Percentiles rank a stretch among this genome's conserved stretches.
phyloP scores from a whole-genome alignment of 2,888 invertebrate genomes.

The Papilio demoleus region DNA sequence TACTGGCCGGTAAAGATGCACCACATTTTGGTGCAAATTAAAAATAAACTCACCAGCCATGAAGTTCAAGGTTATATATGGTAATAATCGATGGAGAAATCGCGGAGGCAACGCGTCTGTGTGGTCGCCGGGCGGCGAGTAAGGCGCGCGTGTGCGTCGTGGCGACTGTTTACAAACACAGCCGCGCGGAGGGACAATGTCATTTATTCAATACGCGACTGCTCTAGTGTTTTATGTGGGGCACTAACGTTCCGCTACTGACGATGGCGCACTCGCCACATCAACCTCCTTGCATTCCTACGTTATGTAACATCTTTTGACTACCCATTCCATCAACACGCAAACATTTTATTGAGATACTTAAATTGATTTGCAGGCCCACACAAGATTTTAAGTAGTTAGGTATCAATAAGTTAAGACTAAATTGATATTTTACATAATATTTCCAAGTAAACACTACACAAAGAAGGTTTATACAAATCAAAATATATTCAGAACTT shows the following conservation, averaged over 20 bases:
- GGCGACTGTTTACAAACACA: slow-evolving; percentile 70
- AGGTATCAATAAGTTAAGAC: too few relatives aligned
- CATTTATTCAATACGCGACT: slow-evolving; percentile 69
- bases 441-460: background rate
- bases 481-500: too few relatives aligned
- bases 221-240: slow-evolving; percentile 64
- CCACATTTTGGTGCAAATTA: slow-evolving; percentile 21
- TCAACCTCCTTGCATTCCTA: slow-evolving; percentile 20
- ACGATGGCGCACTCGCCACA: slow-evolving; percentile 19
- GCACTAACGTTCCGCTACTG: slow-evolving; percentile 37
- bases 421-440: background rate
- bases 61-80: slow-evolving; percentile 69
- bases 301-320: background rate
- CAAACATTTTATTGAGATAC: background rate
- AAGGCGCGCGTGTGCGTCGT: slow-evolving; percentile 58
- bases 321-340: background rate
- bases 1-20: slow-evolving; percentile 20
- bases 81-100: slow-evolving; percentile 73
- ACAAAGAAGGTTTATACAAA: too few relatives aligned
- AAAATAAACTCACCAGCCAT: slow-evolving; percentile 75
- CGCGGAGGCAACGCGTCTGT: slow-evolving; percentile 64
- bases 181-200: slow-evolving; percentile 69
- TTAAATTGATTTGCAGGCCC: too few relatives aligned
- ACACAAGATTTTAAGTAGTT: too few relatives aligned
- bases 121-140: slow-evolving; percentile 70